phyloP scores from a whole-genome alignment of 35 echinoderm and acorn worm genomes.

The Chiridota heheva region DNA sequence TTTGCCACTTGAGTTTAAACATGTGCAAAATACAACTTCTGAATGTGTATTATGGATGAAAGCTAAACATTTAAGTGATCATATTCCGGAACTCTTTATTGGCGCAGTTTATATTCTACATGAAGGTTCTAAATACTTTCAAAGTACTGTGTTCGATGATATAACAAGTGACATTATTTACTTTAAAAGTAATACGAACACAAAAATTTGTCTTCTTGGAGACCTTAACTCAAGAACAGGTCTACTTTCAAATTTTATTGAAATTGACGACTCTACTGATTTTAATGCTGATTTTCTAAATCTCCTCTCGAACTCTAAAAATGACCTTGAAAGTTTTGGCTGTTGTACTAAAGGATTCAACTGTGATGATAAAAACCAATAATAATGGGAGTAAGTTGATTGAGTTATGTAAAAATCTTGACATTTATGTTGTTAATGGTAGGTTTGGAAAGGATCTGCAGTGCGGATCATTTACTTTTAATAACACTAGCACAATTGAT shows the following conservation, averaged over 20 bases:
- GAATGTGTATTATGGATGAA: slow-evolving; percentile 15
- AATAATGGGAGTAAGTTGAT: neutral
- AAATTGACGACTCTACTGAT: neutral
- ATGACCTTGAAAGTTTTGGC: neutral
- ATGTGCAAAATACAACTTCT: neutral
- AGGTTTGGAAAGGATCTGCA: too few relatives aligned
- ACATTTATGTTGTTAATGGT: neutral
- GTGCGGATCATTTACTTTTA: too few relatives aligned
- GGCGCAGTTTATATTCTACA: slow-evolving; percentile 18
- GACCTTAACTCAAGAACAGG: slow-evolving; percentile 18
- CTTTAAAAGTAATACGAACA: too few relatives aligned
- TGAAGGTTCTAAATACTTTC: neutral
- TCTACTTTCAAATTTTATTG: slow-evolving; percentile 9
- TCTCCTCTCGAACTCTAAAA: neutral
- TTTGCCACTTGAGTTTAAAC: neutral
- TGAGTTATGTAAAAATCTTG: slow-evolving; percentile 20
- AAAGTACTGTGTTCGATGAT: neutral
- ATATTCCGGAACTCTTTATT: neutral
- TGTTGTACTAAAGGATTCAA: neutral
- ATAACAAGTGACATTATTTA: too few relatives aligned
- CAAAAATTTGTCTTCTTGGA: neutral
- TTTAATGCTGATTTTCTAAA: neutral
- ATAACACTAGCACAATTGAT: too few relatives aligned
- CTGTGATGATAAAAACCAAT: neutral
- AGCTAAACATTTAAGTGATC: neutral